Conservation (phyloP, 2,113 vertebrate genomes). For the Trogon melanurus region DNA sequence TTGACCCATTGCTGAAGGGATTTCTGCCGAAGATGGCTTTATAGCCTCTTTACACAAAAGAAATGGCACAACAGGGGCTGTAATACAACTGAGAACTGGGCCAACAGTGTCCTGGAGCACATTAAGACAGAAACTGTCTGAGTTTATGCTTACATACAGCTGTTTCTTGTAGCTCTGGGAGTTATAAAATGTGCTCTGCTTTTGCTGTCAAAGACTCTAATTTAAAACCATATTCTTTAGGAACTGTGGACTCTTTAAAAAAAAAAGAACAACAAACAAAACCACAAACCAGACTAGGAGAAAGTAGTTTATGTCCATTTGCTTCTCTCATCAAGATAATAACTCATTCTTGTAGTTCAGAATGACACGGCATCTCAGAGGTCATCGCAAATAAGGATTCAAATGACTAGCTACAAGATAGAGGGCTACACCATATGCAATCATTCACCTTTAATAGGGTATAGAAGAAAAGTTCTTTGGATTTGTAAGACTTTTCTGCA, state of each 20-base stretch:
- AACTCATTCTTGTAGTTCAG: neutral
- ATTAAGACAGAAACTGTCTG: neutral
- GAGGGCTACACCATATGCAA: neutral
- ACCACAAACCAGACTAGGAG: neutral
- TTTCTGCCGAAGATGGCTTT: neutral
- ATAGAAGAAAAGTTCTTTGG: neutral
- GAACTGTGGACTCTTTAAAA: neutral
- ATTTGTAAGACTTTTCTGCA: neutral
- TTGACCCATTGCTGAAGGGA: neutral
- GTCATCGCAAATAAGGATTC: neutral
- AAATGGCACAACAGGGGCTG: neutral
- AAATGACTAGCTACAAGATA: neutral
- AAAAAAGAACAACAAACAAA: neutral
- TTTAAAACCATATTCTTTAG: slow-evolving; percentile 35
- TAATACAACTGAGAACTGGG: slow-evolving; percentile 36
- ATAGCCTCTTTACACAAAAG: neutral
- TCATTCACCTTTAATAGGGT: neutral
- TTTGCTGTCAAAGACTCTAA: slow-evolving; percentile 35
- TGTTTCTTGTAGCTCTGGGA: slow-evolving; percentile 50
- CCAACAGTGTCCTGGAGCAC: slow-evolving; percentile 31
- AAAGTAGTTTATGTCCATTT: neutral
- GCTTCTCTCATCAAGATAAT: neutral
- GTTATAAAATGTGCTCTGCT: slow-evolving; percentile 6
- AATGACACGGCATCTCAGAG: neutral
- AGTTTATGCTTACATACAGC: slow-evolving; percentile 20